phyloP scores from a whole-genome alignment of 1,140 invertebrate species.

The Drosophila pseudoobscura region DNA sequence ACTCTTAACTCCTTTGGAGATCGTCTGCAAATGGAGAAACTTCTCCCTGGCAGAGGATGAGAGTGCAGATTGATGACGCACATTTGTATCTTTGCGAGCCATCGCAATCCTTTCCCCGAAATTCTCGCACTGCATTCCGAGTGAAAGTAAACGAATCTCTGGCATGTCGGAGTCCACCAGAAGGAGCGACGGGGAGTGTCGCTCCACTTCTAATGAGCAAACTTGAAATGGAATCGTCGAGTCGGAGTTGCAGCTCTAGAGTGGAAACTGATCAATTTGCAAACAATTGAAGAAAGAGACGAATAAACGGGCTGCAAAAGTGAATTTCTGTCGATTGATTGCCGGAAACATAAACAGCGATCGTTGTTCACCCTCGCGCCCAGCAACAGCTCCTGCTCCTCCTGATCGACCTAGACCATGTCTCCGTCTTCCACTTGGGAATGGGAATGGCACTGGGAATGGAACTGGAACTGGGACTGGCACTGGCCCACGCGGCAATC shows the following conservation, averaged over 20 bases:
- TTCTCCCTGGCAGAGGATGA: background rate
- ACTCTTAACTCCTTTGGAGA: constrained; percentile 3
- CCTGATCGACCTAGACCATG: constrained; percentile 40
- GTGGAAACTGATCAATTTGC: constrained; percentile 56
- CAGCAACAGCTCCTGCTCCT: constrained; percentile 27
- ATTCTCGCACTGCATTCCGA: constrained; percentile 39
- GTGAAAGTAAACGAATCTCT: constrained; percentile 57
- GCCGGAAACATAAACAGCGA: constrained; percentile 73
- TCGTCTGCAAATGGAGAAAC: constrained; percentile 31
- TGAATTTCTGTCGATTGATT: constrained; percentile 66
- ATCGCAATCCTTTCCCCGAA: constrained; percentile 47
- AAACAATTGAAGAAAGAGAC: constrained; percentile 52
- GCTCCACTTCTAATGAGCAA: constrained; percentile 58
- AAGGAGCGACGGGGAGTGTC: background rate
- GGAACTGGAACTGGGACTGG: constrained; percentile 9
- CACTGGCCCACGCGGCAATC: constrained; percentile 50
- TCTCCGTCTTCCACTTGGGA: background rate
- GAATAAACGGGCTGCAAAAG: constrained; percentile 33
- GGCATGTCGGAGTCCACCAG: background rate
- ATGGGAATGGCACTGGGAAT: background rate
- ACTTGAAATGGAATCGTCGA: constrained; percentile 15
- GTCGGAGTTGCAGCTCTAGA: background rate
- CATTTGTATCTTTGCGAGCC: constrained; percentile 38
- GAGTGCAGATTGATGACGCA: constrained; percentile 33
- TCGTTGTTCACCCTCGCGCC: constrained; percentile 21